Conservation (phyloP, 2,113 vertebrate species). For the Strix uralensis region DNA sequence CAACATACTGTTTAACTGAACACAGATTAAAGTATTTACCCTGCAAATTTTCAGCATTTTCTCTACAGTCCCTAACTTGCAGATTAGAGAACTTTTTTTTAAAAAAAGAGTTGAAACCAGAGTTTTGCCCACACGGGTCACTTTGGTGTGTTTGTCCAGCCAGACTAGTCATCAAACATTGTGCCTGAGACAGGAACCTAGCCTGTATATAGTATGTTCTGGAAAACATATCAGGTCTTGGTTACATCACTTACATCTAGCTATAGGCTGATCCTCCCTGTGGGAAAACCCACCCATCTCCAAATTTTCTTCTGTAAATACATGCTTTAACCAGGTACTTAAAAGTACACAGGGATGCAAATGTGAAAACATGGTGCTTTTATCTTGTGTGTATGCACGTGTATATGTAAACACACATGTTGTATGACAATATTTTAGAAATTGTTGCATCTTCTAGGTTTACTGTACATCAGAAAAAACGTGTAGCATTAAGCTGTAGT, state of each 20-base stretch:
- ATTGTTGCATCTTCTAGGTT: neutral
- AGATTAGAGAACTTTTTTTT: neutral
- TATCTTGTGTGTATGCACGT: neutral
- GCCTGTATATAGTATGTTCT: neutral
- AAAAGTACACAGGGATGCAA: neutral
- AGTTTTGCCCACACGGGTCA: neutral
- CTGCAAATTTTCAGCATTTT: neutral
- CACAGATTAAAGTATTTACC: neutral
- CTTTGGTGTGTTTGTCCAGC: neutral
- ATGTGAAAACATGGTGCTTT: neutral
- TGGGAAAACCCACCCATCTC: neutral
- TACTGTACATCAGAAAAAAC: neutral
- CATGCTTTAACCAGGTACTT: neutral
- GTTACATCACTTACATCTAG: neutral
- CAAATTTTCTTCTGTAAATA: neutral
- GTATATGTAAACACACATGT: fast-evolving
- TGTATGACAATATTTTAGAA: neutral
- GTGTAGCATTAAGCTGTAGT: neutral
- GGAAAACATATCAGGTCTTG: neutral
- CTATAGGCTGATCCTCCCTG: neutral
- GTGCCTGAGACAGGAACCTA: neutral
- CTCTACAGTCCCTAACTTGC: neutral
- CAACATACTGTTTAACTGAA: neutral
- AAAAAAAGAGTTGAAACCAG: neutral
- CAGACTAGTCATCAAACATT: neutral